Conservation (phyloP, 2,113 vertebrate species). For the Caranx ignobilis region DNA sequence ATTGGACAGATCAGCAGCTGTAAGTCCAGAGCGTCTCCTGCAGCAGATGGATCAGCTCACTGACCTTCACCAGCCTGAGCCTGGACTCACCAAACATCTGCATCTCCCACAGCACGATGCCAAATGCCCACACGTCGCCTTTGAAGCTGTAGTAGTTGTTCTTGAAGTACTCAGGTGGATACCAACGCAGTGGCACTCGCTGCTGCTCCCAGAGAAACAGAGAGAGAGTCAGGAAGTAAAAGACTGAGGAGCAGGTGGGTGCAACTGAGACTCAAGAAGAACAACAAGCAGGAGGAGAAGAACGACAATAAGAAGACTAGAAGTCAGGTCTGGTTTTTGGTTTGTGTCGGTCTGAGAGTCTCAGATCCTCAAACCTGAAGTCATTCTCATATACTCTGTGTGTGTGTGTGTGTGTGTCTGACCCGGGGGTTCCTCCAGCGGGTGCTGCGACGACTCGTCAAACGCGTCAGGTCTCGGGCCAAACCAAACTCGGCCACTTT, state of each 20-base stretch:
- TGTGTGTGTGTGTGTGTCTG: not conserved
- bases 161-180: conserved; percentile 85
- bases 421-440: conserved; percentile 62
- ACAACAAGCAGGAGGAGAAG: no score
- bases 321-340: no score
- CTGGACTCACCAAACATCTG: conserved; percentile 81
- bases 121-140: conserved; percentile 84
- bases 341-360: no score
- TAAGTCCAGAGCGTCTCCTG: no score
- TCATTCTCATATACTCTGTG: not conserved
- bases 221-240: no score
- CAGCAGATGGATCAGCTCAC: no score
- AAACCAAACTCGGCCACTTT: conserved; percentile 81
- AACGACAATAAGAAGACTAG: no score
- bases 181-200: conserved; percentile 84
- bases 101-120: conserved; percentile 86
- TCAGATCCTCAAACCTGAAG: no score
- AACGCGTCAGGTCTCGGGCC: conserved; percentile 70
- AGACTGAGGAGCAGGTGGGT: not conserved
- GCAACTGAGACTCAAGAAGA: not conserved
- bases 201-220: conserved; percentile 54
- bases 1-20: no score
- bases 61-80: no score
- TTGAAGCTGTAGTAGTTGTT: conserved; percentile 84
- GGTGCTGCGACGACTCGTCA: conserved; percentile 64